phyloP scores from a whole-genome alignment of 37 sponge, comb jelly and placozoan species.

The Geodia barretti region DNA sequence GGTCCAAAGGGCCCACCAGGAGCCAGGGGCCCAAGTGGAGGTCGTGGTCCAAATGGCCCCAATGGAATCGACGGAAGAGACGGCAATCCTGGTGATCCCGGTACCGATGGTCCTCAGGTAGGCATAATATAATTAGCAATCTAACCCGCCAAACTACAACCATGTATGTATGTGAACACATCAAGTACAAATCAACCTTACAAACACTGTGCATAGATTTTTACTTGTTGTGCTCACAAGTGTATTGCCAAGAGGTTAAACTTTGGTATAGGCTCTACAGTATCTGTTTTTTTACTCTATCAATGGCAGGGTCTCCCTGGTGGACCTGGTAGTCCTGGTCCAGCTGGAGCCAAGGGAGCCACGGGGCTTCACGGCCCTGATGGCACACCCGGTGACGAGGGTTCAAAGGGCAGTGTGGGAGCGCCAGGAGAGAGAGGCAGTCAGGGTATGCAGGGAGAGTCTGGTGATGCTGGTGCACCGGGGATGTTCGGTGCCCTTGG shows the following conservation, averaged over 20 bases:
- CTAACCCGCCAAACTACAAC: background rate
- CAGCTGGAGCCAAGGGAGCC: constrained; percentile 31
- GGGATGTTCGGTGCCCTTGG: constrained; percentile 30
- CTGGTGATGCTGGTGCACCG: constrained; percentile 21
- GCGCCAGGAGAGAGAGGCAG: constrained; percentile 2
- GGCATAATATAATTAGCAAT: background rate
- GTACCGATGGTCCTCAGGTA: constrained; percentile 46
- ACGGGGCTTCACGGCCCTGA: constrained; percentile 35
- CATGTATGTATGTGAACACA: background rate
- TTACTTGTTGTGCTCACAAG: no score
- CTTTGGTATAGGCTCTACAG: no score
- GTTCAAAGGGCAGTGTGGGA: constrained; percentile 24
- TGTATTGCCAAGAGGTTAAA: no score
- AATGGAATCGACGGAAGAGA: constrained; percentile 53
- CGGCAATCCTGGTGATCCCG: constrained; percentile 66
- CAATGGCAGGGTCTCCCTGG: constrained; percentile 51
- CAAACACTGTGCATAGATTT: background rate
- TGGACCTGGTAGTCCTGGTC: constrained; percentile 47
- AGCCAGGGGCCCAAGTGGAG: constrained; percentile 39
- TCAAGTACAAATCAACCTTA: background rate
- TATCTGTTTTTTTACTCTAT: no score
- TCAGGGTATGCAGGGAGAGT: constrained; percentile 17
- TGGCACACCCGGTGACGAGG: constrained; percentile 35
- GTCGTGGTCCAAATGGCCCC: constrained; percentile 49
- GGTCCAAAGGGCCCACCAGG: constrained; percentile 65